Evolutionary conservation across 2,113 vertebrate species (phyloP), one percentile per base, ranked within the genome.

Genomic region (Saccopteryx leptura): DNA sequence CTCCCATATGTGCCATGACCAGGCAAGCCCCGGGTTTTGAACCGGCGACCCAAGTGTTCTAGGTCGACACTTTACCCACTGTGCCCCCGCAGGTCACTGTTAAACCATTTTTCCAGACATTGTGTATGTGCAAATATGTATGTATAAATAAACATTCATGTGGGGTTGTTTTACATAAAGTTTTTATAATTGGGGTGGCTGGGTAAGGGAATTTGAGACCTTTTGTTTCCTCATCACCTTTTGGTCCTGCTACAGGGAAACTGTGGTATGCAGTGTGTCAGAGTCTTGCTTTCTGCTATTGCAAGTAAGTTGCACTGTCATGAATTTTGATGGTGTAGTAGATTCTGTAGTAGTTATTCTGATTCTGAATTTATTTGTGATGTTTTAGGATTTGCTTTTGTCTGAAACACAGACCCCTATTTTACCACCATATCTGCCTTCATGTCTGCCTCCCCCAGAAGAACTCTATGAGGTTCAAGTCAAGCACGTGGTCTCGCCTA

Each of bases 401-500:
- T 92, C 95, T 94, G 94, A 96, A 91, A 97, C 69, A 68, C 97
- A 98, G 1, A 71, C 98, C 78, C 83, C 96, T 6, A 14, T 98
- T 87, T 91, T 97, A 0, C 98, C 98, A 23, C 91, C 98, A 0
- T 99, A 99, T 85, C 23, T 75, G 9, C 76, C 97, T 76, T 98
- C 98, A 1, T 61, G 88, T 0, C 97, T 99, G 2, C 99, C 99
- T 80, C 31, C 96, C 50, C 93, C 98, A 13, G 98, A 98, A 95
- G 96, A 98, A 90, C 88, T 52, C 4, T 99, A 99, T 94, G 96
- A 98, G 65, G 99, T 99, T 91, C 98, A 68, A 93, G 98, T 99
- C 28, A 99, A 98, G 48, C 99, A 99, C 54, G 69, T 99, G 83
- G 97, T 98, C 93, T 99, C 99, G 28, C 99, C 99, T 56, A 99